Base-by-base conservation (phyloP, 1,140 invertebrate genomes). In the Leptopilina clavipes region DNA sequence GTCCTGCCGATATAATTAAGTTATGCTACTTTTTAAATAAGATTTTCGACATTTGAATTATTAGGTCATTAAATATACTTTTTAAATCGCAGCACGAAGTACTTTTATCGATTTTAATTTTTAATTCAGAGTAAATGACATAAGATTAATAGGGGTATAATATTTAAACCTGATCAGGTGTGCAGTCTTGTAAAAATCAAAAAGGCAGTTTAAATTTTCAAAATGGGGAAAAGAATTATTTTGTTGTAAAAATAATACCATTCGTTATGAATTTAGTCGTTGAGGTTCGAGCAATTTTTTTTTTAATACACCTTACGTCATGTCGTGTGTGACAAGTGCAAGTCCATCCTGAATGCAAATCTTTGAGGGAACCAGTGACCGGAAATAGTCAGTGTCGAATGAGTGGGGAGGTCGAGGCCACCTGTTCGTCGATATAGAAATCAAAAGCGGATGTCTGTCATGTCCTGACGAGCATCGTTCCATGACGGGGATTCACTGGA, bases 391-490 rank as follows among this genome's bases (percentile, higher is more conserved):
- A 76, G 81, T 84, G 71, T 43, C 70, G 18, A 19, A n/a, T n/a
- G 75, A n/a, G 70, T 71, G 73, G 76, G 76, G 72, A 76, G 73
- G 73, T 79, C 76, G 77, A 70, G 85, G 70, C 86, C 88, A 89
- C 87, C 88, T 89, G 88, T 89, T 88, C 81, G 54, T 73, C 76
- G 86, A 88, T 88, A 86, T 76, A 81, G 84, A 88, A 89, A 88
- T 88, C 88, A 88, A 87, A 88, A 89, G 85, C 88, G 88, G 88
- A 89, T 86, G 84, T 83, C 82, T 81, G 81, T n/a, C 77, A 72
- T 75, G 79, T 82, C 77, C 75, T 80, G 77, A 73, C 71, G 72
- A 73, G 79, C 79, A 83, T 76, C 82, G 76, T 75, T 56, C 78
- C 82, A 76, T 78, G 79, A 81, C 82, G 78, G 72, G 56, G 25